phyloP scores from a whole-genome alignment of 2,797 vertebrate genomes.

The Labroides dimidiatus region DNA sequence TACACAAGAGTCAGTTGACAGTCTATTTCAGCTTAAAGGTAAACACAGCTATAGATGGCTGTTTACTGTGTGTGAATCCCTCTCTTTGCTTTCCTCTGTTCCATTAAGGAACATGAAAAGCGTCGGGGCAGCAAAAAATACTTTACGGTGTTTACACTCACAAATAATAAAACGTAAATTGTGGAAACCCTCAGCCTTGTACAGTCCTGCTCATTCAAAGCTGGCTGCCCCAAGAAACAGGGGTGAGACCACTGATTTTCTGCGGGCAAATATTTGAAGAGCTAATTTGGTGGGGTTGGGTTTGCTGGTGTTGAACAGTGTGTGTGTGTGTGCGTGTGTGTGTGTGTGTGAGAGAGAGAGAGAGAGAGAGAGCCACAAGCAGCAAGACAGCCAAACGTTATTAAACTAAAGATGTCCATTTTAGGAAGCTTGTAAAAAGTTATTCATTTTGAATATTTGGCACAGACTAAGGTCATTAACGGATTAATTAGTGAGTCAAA shows the following conservation, averaged over 20 bases:
- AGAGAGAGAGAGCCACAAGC: conserved; percentile 41
- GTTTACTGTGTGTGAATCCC: conserved; percentile 76
- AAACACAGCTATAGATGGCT: conserved; percentile 70
- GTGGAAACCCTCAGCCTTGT: conserved; percentile 79
- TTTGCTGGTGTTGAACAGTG: conserved; percentile 71
- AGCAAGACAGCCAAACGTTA: conserved; percentile 35
- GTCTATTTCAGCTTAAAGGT: conserved; percentile 76
- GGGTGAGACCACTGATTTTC: conserved; percentile 82
- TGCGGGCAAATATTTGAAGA: conserved; percentile 87
- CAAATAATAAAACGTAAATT: conserved; percentile 87
- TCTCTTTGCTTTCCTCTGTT: conserved; percentile 76
- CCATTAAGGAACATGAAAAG: conserved; percentile 77
- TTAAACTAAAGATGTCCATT: conserved; percentile 41
- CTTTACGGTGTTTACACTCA: conserved; percentile 83
- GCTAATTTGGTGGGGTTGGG: conserved; percentile 84
- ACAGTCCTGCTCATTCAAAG: conserved; percentile 82
- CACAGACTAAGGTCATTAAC: conserved; percentile 10
- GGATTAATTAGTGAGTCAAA: conserved; percentile 1
- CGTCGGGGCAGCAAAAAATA: conserved; percentile 77
- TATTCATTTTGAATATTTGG: conserved; percentile 15
- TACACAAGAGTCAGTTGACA: conserved; percentile 60
- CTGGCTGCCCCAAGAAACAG: conserved; percentile 80
- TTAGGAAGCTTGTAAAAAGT: conserved; percentile 6
- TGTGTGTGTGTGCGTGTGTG: conserved; percentile 38
- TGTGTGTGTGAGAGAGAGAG: conserved; percentile 31